Conservation (phyloP, 2,113 vertebrate species). For the Oncorhynchus gorbuscha region DNA sequence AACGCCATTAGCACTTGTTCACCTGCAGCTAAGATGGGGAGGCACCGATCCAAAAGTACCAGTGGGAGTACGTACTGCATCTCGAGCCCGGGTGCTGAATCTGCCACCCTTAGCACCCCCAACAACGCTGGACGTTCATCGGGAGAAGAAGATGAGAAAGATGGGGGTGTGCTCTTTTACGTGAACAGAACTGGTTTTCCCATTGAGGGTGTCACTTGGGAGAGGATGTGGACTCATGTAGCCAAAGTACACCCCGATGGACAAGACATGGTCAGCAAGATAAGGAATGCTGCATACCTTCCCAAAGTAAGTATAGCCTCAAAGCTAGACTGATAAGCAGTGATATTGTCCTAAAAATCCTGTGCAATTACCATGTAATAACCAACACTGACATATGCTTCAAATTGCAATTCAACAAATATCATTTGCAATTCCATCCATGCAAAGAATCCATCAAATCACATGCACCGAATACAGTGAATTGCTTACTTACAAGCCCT, state of each 20-base stretch:
- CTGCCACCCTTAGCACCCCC: constrained; percentile 58
- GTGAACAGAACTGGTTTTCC: constrained; percentile 94
- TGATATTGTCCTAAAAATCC: background rate
- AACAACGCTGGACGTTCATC: constrained; percentile 76
- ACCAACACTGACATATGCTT: background rate
- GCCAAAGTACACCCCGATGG: constrained; percentile 88
- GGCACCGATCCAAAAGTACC: constrained; percentile 84
- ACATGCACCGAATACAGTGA: too few relatives aligned
- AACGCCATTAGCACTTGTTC: constrained; percentile 65
- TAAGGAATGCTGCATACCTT: constrained; percentile 79
- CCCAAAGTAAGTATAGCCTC: constrained; percentile 14
- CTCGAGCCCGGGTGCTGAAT: constrained; percentile 55
- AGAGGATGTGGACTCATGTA: constrained; percentile 93
- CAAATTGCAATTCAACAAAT: background rate
- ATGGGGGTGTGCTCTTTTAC: constrained; percentile 87
- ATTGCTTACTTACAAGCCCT: too few relatives aligned
- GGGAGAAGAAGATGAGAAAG: constrained; percentile 88
- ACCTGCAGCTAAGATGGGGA: constrained; percentile 72
- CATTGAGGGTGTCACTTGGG: constrained; percentile 90
- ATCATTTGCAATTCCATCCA: background rate
- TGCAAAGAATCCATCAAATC: background rate
- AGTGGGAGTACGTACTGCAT: constrained; percentile 64
- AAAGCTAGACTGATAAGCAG: background rate
- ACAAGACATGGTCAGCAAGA: constrained; percentile 87
- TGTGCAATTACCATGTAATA: background rate